These are phyloP conservation scores for Trilocha varians DNA, from an alignment of 2,888 invertebrate species.

Conservation along the genomic window DNA sequence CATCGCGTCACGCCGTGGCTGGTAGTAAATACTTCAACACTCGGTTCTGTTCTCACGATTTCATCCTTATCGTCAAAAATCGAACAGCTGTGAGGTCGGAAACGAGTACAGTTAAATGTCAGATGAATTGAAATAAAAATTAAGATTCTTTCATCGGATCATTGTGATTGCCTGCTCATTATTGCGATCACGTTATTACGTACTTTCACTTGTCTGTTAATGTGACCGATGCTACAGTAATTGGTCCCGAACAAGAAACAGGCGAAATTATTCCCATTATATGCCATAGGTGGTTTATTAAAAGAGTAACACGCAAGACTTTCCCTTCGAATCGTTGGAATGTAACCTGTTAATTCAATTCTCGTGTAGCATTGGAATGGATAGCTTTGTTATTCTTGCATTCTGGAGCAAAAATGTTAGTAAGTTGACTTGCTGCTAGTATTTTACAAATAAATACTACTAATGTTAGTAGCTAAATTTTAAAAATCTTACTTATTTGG, in stretches of 20 bases:
- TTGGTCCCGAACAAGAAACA: constrained; percentile 43
- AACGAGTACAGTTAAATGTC: constrained; percentile 10
- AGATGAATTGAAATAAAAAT: constrained; percentile 12
- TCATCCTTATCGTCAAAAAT: constrained; percentile 25
- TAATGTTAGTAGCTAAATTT: no score
- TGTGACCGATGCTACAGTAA: constrained; percentile 46
- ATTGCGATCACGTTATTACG: constrained; percentile 36
- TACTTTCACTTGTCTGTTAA: constrained; percentile 53
- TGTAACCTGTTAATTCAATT: constrained; percentile 45
- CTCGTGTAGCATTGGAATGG: constrained; percentile 32
- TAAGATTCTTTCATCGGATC: constrained; percentile 10
- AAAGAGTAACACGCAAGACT: constrained; percentile 46
- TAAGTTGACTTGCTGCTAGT: neutral
- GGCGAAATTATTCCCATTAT: constrained; percentile 52
- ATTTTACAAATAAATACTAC: no score
- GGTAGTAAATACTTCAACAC: constrained; percentile 52
- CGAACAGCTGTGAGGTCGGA: constrained; percentile 9
- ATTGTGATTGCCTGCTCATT: constrained; percentile 15
- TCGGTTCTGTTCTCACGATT: constrained; percentile 36
- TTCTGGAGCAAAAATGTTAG: constrained; percentile 12
- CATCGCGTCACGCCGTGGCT: constrained; percentile 56
- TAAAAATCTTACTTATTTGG: no score
- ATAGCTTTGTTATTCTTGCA: constrained; percentile 11
- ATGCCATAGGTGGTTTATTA: constrained; percentile 40
- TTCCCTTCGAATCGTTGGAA: constrained; percentile 51